Base-by-base conservation (phyloP, 2,888 invertebrate genomes). In the Venusia cambrica region DNA sequence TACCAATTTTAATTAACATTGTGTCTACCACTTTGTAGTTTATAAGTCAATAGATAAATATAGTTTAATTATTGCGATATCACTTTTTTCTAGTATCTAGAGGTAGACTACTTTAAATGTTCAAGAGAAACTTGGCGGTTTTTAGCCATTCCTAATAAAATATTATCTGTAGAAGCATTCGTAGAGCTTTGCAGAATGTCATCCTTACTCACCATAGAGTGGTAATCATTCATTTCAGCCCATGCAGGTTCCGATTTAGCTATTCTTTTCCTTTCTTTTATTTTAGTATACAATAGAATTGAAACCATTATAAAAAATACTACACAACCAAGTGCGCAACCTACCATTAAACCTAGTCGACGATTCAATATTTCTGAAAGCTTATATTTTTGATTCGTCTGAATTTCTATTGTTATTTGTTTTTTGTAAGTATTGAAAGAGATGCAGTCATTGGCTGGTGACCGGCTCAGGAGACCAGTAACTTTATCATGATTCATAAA, bases 211-310 rank as follows among this genome's bases (percentile, higher is more conserved):
- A 77, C 76, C 62, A 84, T 73, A 7, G 84, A 85, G 61, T 81
- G 81, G 41, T 83, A 87, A 51, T 87, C 83, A 42, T 84, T 84
- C 79, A 87, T 77, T 60, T 87, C 87, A 3, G 83, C 65, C 85
- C 87, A 87, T 1, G 70, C 62, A 9, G 84, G 84, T 40, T 87
- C 87, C 8, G 84, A 68, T 49, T 87, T 84, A 1, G 87, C 85
- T 37, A 87, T 87, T 51, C 85, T 56, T 50, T 83, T 83, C 37
- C 87, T 65, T 57, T 85, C 87, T 59, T 83, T 85, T 21, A 85
- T 75, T 63, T 87, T 87, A 36, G 85, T 87, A 42, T 87, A 87
- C 29, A 77, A 54, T 41, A 87, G 55, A 57, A 87, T 62, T 4
- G 87, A 66, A 4, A 87, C 83, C 85, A 87, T 81, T 10, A 87